Conservation (phyloP, 2,113 vertebrate species). For the Ramphastos sulfuratus region DNA sequence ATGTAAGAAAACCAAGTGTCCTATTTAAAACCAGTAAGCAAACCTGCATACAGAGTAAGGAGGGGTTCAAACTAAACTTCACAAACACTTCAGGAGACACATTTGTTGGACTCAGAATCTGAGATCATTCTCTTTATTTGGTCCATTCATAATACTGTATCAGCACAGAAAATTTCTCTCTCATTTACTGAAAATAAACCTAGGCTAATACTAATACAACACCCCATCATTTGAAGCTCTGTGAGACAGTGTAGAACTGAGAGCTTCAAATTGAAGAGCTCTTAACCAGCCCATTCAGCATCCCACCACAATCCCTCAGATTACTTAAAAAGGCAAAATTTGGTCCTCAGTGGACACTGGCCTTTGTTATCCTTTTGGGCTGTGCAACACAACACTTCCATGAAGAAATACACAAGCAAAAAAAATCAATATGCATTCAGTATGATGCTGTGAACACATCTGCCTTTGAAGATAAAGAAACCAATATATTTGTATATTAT, state of each 20-base stretch:
- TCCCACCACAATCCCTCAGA: not conserved
- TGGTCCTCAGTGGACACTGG: not conserved
- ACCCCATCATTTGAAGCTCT: not conserved
- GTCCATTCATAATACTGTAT: not conserved
- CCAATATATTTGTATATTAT: not conserved
- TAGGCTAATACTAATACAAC: not conserved
- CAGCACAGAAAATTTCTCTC: not conserved
- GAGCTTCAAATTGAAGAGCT: not conserved
- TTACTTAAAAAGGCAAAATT: not conserved
- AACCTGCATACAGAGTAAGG: not conserved
- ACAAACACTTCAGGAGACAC: not conserved
- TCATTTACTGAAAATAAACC: not conserved
- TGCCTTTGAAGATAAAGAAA: not conserved
- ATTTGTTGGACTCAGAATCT: not conserved
- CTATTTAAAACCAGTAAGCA: not conserved
- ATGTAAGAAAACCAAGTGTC: not conserved
- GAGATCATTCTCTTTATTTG: not conserved
- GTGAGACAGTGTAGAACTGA: not conserved
- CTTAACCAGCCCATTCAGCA: not conserved
- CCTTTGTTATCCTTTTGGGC: not conserved
- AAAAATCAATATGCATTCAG: not conserved
- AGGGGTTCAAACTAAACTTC: not conserved
- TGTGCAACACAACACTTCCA: not conserved
- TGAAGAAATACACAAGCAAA: not conserved
- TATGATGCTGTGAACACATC: not conserved